A percentile compares a stretch with the other conserved stretches of the same genome.
These are phyloP conservation scores for Triplophysa tibetana DNA, from an alignment of 2,113 vertebrate genomes.

Conservation along the genomic window DNA sequence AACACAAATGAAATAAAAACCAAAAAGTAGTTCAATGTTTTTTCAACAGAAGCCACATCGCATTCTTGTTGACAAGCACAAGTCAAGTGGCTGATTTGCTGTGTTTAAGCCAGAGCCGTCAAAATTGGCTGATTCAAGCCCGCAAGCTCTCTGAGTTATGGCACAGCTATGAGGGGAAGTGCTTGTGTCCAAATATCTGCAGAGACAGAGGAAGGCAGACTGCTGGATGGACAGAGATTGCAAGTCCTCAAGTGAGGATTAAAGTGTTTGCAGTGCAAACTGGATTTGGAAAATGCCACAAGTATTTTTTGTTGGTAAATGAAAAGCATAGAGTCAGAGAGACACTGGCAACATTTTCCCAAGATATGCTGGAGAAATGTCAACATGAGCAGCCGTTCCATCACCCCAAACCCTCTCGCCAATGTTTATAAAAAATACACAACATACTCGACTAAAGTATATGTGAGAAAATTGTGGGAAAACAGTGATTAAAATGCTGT, in stretches of 20 bases:
- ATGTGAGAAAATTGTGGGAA: slow-evolving; percentile 17
- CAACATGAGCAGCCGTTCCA: slow-evolving; percentile 40
- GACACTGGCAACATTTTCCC: slow-evolving; percentile 42
- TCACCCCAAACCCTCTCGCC: slow-evolving; percentile 13
- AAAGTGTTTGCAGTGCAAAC: slow-evolving; percentile 32
- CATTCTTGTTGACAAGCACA: slow-evolving; percentile 72
- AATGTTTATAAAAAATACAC: slow-evolving; percentile 34
- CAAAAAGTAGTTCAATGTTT: too few relatives aligned
- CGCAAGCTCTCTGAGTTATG: slow-evolving; percentile 79
- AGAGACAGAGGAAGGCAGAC: slow-evolving; percentile 42
- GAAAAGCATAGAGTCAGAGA: slow-evolving; percentile 41
- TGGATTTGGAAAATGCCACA: slow-evolving; percentile 39
- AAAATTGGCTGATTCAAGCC: slow-evolving; percentile 81
- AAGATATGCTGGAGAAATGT: slow-evolving; percentile 49
- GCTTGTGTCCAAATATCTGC: slow-evolving; percentile 37
- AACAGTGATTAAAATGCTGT: slow-evolving; percentile 11
- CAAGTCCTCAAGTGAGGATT: slow-evolving; percentile 43
- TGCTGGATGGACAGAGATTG: slow-evolving; percentile 33
- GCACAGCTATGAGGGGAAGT: slow-evolving; percentile 75
- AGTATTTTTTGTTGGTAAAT: slow-evolving; percentile 40
- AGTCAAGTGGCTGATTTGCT: slow-evolving; percentile 82
- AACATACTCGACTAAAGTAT: slow-evolving; percentile 28
- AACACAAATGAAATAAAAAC: too few relatives aligned
- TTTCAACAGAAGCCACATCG: slow-evolving; percentile 57
- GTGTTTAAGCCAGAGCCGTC: slow-evolving; percentile 74